A percentile compares a stretch with the other conserved stretches of the same genome.
Conservation (phyloP, 2,888 invertebrate species). For the Lysandra coridon region DNA sequence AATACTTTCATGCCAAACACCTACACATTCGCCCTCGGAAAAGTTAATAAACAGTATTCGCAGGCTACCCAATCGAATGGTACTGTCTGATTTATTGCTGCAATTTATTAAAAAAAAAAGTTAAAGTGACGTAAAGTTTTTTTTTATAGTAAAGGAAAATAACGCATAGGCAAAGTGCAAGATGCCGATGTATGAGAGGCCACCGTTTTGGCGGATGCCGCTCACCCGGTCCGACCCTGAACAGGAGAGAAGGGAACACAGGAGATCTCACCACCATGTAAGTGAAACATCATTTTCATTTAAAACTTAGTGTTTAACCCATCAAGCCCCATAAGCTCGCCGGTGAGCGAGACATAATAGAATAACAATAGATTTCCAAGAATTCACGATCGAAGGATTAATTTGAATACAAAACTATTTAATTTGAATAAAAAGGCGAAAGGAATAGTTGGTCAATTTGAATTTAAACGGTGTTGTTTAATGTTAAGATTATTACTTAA, state of each 20-base stretch:
- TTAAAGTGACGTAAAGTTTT: slow-evolving; percentile 12
- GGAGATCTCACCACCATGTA: slow-evolving; percentile 46
- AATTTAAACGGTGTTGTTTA: too few relatives aligned
- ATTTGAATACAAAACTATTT: neutral
- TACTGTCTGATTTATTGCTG: slow-evolving; percentile 10
- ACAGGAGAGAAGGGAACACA: slow-evolving; percentile 59
- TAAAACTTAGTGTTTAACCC: neutral
- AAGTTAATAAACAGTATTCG: slow-evolving; percentile 37
- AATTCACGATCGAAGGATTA: too few relatives aligned
- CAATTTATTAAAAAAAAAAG: neutral
- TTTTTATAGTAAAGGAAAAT: slow-evolving; percentile 13
- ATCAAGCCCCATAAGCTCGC: too few relatives aligned
- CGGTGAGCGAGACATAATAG: too few relatives aligned
- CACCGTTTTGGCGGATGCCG: slow-evolving; percentile 82
- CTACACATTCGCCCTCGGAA: slow-evolving; percentile 49
- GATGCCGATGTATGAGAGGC: slow-evolving; percentile 81
- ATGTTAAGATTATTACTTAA: too few relatives aligned
- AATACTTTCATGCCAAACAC: slow-evolving; percentile 58
- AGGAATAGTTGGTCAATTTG: too few relatives aligned
- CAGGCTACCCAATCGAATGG: neutral
- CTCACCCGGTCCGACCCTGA: slow-evolving; percentile 70
- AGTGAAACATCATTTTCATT: neutral
- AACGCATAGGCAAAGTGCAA: slow-evolving; percentile 6
- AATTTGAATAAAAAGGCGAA: too few relatives aligned
- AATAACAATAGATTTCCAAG: too few relatives aligned